phyloP scores from a whole-genome alignment of 2,888 invertebrate genomes.

The Oscheius sp. region DNA sequence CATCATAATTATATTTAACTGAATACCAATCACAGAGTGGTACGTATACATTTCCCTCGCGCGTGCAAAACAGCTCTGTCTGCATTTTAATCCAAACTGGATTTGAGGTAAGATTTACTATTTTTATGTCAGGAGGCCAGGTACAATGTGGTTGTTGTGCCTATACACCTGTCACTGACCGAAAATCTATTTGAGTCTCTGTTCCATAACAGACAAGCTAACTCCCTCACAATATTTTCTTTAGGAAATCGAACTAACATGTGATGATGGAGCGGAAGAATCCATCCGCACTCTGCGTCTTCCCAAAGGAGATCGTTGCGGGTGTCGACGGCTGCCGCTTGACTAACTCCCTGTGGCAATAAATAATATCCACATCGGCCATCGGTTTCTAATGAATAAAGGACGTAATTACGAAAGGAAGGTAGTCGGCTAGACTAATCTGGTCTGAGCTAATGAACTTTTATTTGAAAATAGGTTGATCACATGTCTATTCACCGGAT shows the following conservation, averaged over 20 bases:
- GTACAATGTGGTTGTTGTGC: not conserved
- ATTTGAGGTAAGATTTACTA: slow-evolving; percentile 24
- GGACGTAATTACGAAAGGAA: not conserved
- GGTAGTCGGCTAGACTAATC: not conserved
- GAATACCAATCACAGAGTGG: slow-evolving; percentile 45
- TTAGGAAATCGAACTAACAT: slow-evolving; percentile 42
- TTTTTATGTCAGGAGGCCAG: not conserved
- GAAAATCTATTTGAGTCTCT: no score
- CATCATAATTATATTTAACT: not conserved
- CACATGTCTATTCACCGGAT: slow-evolving; percentile 6
- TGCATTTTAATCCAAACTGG: slow-evolving; percentile 51
- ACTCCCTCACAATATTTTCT: not conserved
- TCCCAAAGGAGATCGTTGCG: slow-evolving; percentile 47
- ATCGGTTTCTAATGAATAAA: not conserved
- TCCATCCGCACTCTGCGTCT: slow-evolving; percentile 43
- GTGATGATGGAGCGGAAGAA: slow-evolving; percentile 51
- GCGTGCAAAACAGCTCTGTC: slow-evolving; percentile 48
- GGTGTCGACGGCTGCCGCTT: slow-evolving; percentile 47
- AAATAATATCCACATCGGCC: not conserved
- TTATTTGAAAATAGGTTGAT: not conserved
- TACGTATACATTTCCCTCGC: slow-evolving; percentile 51
- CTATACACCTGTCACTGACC: no score
- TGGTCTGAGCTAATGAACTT: not conserved
- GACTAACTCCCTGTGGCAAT: slow-evolving; percentile 32
- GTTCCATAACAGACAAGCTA: no score